These are phyloP conservation scores for Stenichneumon culpator DNA, from an alignment of 2,888 invertebrate genomes.

Conservation along the genomic window DNA sequence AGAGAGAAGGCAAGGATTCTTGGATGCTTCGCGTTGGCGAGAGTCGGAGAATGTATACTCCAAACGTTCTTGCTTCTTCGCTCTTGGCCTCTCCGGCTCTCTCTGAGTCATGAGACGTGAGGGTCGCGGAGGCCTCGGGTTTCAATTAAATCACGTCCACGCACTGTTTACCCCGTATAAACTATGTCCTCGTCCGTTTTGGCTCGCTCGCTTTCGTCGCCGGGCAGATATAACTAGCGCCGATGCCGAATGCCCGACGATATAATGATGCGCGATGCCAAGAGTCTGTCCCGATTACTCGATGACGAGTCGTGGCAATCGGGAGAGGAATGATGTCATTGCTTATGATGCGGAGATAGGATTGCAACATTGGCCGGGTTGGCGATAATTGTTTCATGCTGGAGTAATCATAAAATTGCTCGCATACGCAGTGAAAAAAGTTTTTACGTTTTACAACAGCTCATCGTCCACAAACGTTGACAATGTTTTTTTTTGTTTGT, in stretches of 20 bases:
- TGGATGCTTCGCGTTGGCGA: conserved; percentile 34
- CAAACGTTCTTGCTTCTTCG: background rate
- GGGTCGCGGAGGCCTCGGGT: conserved; percentile 75
- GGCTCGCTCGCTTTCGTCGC: conserved; percentile 36
- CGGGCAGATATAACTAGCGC: background rate
- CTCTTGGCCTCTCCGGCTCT: conserved; percentile 9
- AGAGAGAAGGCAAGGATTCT: conserved; percentile 30
- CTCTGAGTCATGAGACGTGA: conserved; percentile 79
- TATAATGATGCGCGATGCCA: conserved; percentile 49
- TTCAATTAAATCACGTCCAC: conserved; percentile 82
- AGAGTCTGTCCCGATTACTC: conserved; percentile 11
- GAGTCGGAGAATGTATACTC: conserved; percentile 31
- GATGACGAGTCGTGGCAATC: conserved; percentile 28
- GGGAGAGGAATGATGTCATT: conserved; percentile 17
- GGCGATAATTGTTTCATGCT: background rate
- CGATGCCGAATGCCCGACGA: conserved; percentile 33
- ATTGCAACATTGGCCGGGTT: conserved; percentile 1
- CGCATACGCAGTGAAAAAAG: too few relatives aligned
- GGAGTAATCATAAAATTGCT: too few relatives aligned
- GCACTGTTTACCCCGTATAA: conserved; percentile 82
- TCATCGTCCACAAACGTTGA: too few relatives aligned
- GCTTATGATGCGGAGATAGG: background rate
- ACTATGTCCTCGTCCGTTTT: conserved; percentile 71
- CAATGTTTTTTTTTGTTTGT: too few relatives aligned
- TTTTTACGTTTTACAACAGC: too few relatives aligned